Evolutionary conservation across 2,113 vertebrate species (phyloP).

Genomic region (Charadrius vociferus): DNA sequence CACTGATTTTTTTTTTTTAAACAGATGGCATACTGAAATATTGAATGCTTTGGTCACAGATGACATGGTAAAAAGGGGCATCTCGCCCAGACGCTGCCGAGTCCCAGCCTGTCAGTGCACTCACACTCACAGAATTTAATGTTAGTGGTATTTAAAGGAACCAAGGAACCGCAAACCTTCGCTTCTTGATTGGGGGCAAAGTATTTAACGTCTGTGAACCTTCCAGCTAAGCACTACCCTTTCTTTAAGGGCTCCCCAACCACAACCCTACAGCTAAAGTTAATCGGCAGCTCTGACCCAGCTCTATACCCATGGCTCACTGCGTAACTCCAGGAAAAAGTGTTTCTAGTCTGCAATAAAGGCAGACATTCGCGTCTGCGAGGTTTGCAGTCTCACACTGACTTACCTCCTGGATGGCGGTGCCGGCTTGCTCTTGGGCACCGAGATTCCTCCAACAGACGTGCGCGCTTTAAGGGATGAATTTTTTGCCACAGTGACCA

Average conservation of each 20-base stretch:
- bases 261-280: background rate
- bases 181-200: background rate
- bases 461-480: slow-evolving; percentile 57
- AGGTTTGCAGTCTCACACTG: background rate
- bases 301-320: fast-evolving
- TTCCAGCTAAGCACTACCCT: background rate
- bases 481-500: slow-evolving; percentile 60
- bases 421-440: slow-evolving; percentile 77
- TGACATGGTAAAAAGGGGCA: no score
- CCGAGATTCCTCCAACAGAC: background rate
- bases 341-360: background rate
- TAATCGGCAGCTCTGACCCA: background rate
- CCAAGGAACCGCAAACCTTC: background rate
- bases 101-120: background rate
- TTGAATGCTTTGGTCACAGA: background rate
- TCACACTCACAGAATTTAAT: background rate
- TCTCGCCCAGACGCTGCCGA: background rate
- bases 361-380: fast-evolving
- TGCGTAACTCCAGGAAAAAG: background rate
- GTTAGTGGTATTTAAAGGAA: background rate
- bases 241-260: background rate
- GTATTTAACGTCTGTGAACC: no score
- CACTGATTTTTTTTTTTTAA: background rate
- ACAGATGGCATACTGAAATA: background rate
- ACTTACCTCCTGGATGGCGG: slow-evolving; percentile 83